These are phyloP conservation scores for Dexiosoma caninum DNA, from an alignment of 2,888 invertebrate genomes.

Conservation along the genomic window DNA sequence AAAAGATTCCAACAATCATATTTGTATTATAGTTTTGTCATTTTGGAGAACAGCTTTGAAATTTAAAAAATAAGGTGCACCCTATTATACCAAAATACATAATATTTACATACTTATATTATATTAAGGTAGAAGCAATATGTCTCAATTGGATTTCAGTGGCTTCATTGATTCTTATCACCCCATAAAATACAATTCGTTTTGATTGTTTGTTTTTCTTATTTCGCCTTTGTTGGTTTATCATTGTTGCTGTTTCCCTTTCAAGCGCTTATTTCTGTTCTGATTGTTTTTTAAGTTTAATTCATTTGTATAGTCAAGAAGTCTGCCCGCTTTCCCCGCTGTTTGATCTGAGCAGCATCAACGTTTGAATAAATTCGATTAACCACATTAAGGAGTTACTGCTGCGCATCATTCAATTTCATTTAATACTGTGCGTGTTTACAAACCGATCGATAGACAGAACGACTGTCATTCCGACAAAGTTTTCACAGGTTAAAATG, in stretches of 20 bases:
- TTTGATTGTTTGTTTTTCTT: conserved; percentile 69
- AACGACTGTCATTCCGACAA: neutral
- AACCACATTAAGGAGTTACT: conserved; percentile 44
- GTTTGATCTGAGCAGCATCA: conserved; percentile 31
- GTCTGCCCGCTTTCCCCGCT: conserved; percentile 64
- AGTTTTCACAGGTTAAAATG: neutral
- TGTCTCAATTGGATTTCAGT: conserved; percentile 78
- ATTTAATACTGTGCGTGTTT: conserved; percentile 42
- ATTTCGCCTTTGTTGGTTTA: conserved; percentile 69
- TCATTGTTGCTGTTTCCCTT: conserved; percentile 46
- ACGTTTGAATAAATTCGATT: conserved; percentile 45
- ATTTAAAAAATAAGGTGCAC: no score
- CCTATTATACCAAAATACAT: no score
- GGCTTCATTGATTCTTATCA: conserved; percentile 78
- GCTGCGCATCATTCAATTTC: conserved; percentile 49
- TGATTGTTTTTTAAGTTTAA: conserved; percentile 66
- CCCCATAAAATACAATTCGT: conserved; percentile 77
- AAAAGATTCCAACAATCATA: no score
- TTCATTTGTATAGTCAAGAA: conserved; percentile 60
- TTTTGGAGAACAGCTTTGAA: no score
- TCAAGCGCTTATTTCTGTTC: conserved; percentile 60
- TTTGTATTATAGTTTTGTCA: no score
- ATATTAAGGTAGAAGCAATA: conserved; percentile 72
- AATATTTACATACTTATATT: no score
- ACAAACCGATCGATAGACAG: conserved; percentile 29